Percentiles rank a stretch among this genome's conserved stretches.
Conservation (phyloP, 2,113 vertebrate genomes). For the Empidonax traillii region DNA sequence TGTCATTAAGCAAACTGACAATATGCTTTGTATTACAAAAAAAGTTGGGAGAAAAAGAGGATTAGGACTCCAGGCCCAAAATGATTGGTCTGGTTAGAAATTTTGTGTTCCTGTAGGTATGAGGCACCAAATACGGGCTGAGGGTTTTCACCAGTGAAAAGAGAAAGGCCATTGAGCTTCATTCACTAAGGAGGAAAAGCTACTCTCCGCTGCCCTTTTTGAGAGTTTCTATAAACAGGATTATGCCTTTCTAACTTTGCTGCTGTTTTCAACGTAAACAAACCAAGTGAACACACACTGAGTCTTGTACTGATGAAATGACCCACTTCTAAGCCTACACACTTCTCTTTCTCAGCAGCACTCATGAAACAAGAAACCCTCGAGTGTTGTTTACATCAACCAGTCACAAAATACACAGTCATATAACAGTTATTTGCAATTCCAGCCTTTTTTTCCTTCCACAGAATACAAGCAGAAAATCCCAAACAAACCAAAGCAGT, state of each 20-base stretch:
- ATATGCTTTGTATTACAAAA: neutral
- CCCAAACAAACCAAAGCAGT: neutral
- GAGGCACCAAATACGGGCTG: neutral
- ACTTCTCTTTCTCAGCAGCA: neutral
- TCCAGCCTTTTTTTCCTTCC: neutral
- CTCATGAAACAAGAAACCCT: neutral
- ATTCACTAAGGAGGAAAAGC: neutral
- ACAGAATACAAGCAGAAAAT: neutral
- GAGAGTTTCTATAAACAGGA: neutral
- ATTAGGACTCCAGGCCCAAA: neutral
- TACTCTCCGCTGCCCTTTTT: neutral
- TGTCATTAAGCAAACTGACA: neutral
- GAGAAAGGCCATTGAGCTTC: neutral
- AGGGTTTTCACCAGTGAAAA: neutral
- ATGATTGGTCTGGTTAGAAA: neutral
- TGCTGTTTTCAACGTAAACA: neutral
- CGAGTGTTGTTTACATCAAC: neutral
- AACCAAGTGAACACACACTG: neutral
- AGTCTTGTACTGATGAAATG: neutral
- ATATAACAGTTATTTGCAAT: neutral
- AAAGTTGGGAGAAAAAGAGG: neutral
- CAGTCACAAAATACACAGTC: neutral
- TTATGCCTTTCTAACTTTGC: neutral
- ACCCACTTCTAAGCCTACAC: neutral
- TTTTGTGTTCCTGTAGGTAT: neutral